Evolutionary conservation across 2,113 vertebrate genomes (phyloP).

Genomic region (Toxotes jaculatrix): DNA sequence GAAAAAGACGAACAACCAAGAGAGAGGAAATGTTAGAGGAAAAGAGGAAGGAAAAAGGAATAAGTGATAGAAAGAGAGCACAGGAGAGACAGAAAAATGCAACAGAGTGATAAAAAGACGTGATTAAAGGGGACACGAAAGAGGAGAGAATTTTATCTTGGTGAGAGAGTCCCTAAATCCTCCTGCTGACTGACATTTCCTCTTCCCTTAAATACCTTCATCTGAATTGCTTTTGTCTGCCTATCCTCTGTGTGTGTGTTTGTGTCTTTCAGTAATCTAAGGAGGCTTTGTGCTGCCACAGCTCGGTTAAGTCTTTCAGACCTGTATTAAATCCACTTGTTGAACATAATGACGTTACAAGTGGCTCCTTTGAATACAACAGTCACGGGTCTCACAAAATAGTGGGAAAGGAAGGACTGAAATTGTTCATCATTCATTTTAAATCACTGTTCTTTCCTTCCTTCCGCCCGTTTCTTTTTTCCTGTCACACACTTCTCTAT

Average conservation of each 20-base stretch:
- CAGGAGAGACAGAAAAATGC: slow-evolving; percentile 43
- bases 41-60: slow-evolving; percentile 11
- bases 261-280: slow-evolving; percentile 50
- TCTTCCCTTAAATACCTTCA: slow-evolving; percentile 71
- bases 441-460: slow-evolving; percentile 22
- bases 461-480: neutral
- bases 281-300: slow-evolving; percentile 68
- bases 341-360: slow-evolving; percentile 70
- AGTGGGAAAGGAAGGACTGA: slow-evolving; percentile 31
- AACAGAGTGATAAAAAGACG: slow-evolving; percentile 47
- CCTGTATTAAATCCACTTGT: slow-evolving; percentile 75
- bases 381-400: slow-evolving; percentile 9
- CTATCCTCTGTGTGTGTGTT: slow-evolving; percentile 17
- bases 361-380: slow-evolving; percentile 57
- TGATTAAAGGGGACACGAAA: slow-evolving; percentile 59
- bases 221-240: slow-evolving; percentile 67
- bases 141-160: slow-evolving; percentile 65
- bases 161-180: slow-evolving; percentile 68
- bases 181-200: slow-evolving; percentile 74
- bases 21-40: slow-evolving; percentile 33
- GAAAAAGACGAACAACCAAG: neutral
- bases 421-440: slow-evolving; percentile 22
- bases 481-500: neutral
- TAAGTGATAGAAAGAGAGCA: slow-evolving; percentile 10
- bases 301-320: slow-evolving; percentile 67